Base-by-base conservation (phyloP, 1,140 invertebrate species). In the Rhagoletis zephyria region DNA sequence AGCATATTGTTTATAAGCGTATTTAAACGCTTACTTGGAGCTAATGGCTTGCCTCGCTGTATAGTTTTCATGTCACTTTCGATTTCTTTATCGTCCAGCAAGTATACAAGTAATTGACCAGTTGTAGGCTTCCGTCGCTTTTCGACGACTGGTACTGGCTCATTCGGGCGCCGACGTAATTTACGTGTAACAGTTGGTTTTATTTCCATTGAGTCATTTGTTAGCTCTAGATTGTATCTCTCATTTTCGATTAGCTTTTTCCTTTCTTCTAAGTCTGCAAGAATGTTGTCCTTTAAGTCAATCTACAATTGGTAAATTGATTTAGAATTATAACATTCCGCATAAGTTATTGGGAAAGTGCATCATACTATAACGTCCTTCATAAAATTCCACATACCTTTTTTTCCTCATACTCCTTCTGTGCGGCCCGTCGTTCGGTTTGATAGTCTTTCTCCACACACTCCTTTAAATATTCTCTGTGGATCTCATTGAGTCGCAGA, bases 331-430 rank as follows among this genome's bases (percentile, higher is more conserved):
- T 14, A 9, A 45, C 9, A 86, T 65, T 86, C 16, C 30, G 30
- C 30, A 30, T 30, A 30, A n/a, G n/a, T n/a, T n/a, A n/a, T n/a
- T 30, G 30, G 30, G 30, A 30, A 30, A 30, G 30, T 30, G 1
- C 0, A 30, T 30, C 30, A 30, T 30, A 30, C 30, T 30, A 30
- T 30, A 30, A 30, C 30, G 30, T 30, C 30, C 30, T 30, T 30
- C 30, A 30, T 30, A 30, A 30, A 30, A 30, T 30, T 30, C 30
- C 30, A 30, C 30, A 30, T 87, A 89, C 88, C 92, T 98, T 98
- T 92, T 99, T 98, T 89, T 99, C 98, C 93, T 99, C 97, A 95
- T 98, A 98, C 90, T 99, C 98, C 93, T 97, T 97, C 0, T 95
- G 95, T 3, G 97, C 96, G 48, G 96, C 95, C 93, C 97, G 97